Evolutionary conservation across 2,797 vertebrate species (phyloP), one percentile per base, ranked within the genome.

Genomic region (Scarus forsteni): DNA sequence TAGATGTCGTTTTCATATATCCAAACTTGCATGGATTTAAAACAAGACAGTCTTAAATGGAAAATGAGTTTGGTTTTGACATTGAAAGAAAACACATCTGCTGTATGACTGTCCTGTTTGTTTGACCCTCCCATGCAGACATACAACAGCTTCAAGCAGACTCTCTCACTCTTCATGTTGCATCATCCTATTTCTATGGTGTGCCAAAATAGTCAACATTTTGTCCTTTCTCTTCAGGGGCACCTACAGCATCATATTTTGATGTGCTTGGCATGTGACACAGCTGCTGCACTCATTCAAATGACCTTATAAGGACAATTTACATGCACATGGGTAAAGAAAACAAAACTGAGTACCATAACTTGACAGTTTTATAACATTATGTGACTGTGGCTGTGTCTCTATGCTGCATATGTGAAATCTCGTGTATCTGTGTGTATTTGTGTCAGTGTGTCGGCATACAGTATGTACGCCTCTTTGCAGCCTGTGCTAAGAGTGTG

Each of bases 401-500:
- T 66, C 27, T 45, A 14, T 3, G 7, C 16, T 46, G n/a, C 27
- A 6, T n/a, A 16, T 60, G 39, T 42, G 3, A 55, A 34, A 64
- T 7, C 0, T 14, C 46, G 9, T 57, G 8, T 43, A 12, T 61
- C 6, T 18, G 46, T 68, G 16, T 66, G 36, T 46, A 10, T 46
- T 1, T 59, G 10, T 40, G 11, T 51, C 58, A 18, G 40, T 14
- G n/a, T 48, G 35, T 35, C 19, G 42, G 40, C 5, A 18, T 40
- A 40, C n/a, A 49, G 55, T 56, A 16, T 58, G 9, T 69, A 61
- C 58, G 62, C 5, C 50, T 53, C 72, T 62, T n/a, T 34, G 57
- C 38, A 50, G 61, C 59, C 54, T 49, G 60, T 59, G 51, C 38
- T 56, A 45, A 45, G 56, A 66, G 50, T 62, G 58, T 35, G 14